These are phyloP conservation scores for Galago senegalensis DNA, from an alignment of 2,797 vertebrate genomes.

Conservation along the genomic window DNA sequence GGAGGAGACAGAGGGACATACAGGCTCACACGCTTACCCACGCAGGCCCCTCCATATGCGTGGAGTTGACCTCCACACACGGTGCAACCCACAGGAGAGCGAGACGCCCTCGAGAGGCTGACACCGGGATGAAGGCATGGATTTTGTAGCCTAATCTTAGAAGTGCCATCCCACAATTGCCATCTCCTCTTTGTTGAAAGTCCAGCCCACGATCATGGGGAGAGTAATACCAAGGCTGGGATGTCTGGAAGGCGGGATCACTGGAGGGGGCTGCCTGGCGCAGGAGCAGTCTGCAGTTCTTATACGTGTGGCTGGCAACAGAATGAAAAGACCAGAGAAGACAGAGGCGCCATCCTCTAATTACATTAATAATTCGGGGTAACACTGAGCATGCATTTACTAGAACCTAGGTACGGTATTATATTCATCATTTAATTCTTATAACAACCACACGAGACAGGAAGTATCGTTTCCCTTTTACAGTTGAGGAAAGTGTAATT, in stretches of 20 bases:
- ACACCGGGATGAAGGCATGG: background rate
- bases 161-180: background rate
- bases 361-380: background rate
- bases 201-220: too few species aligned
- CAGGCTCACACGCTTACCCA: background rate
- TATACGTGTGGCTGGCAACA: background rate
- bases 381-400: background rate
- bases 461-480: background rate
- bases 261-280: too few species aligned
- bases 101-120: background rate
- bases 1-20: background rate
- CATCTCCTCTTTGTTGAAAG: background rate
- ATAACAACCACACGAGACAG: background rate
- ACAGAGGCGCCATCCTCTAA: background rate
- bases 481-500: background rate
- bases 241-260: background rate
- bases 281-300: background rate
- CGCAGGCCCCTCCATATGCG: background rate
- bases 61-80: background rate
- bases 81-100: too few species aligned
- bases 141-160: background rate
- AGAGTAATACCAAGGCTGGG: background rate
- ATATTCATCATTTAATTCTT: background rate
- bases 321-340: background rate
- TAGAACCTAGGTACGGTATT: background rate